A percentile compares a stretch with the other conserved stretches of the same genome.
Conservation (phyloP, 2,113 vertebrate genomes). For the Boulengeromyrus knoepffleri region DNA sequence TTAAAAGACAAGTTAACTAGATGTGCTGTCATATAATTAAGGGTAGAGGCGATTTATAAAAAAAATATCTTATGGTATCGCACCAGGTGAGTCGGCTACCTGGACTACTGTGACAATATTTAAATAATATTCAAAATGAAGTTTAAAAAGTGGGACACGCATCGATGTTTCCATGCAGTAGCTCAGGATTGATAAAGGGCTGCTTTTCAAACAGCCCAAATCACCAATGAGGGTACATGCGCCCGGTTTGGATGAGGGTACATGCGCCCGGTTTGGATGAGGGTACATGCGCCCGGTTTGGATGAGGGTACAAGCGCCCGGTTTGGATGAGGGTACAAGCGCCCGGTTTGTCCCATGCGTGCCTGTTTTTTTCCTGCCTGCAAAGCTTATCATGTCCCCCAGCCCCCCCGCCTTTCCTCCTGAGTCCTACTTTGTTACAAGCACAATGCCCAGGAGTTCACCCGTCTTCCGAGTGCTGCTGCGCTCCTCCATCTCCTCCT, state of each 20-base stretch:
- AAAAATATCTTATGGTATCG: not conserved
- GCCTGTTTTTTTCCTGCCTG: not conserved
- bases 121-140: not conserved
- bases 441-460: not conserved
- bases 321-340: too few relatives aligned
- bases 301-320: not conserved
- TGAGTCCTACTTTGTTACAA: not conserved
- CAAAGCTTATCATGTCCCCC: not conserved
- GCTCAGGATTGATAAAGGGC: not conserved
- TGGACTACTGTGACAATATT: not conserved
- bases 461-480: not conserved
- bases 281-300: too few relatives aligned
- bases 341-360: not conserved
- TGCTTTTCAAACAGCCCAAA: not conserved
- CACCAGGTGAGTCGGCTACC: not conserved
- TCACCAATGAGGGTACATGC: not conserved
- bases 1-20: not conserved
- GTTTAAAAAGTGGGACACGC: not conserved
- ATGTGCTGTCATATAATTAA: not conserved
- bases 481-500: not conserved
- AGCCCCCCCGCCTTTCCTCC: not conserved
- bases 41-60: not conserved
- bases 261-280: not conserved
- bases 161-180: not conserved
- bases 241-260: not conserved